phyloP scores from a whole-genome alignment of 1,140 invertebrate genomes.

The Epicauta chinensis region DNA sequence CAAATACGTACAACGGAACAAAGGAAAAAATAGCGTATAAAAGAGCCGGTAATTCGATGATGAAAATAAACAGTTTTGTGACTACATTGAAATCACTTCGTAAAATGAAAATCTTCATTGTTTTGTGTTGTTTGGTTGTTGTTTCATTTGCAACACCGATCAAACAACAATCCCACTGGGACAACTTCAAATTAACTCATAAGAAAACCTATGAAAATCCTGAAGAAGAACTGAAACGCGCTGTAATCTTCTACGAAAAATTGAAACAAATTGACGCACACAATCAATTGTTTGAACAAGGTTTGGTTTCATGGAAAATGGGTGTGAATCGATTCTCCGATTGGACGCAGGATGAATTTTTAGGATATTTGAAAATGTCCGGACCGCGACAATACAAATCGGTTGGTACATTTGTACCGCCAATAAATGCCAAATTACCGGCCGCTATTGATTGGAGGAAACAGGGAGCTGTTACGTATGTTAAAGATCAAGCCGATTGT shows the following conservation, averaged over 20 bases:
- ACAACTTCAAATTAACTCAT: constrained; percentile 2
- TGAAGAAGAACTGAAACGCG: not conserved
- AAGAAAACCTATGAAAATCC: not conserved
- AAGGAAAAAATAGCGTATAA: too few relatives aligned
- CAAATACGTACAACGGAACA: too few relatives aligned
- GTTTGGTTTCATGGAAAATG: not conserved
- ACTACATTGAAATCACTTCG: too few relatives aligned
- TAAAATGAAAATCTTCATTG: too few relatives aligned
- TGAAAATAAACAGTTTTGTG: too few relatives aligned
- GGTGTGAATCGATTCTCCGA: constrained; percentile 4
- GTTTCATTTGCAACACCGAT: too few relatives aligned
- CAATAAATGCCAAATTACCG: too few relatives aligned
- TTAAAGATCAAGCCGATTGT: constrained; percentile 4
- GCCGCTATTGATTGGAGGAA: constrained; percentile 1
- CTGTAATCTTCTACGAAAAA: constrained; percentile 3
- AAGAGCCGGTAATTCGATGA: too few relatives aligned
- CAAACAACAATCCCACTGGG: not conserved
- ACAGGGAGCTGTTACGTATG: constrained; percentile 1
- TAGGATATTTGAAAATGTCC: not conserved
- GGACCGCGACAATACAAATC: not conserved
- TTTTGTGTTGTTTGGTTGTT: too few relatives aligned
- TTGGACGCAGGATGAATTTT: not conserved
- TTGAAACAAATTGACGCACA: constrained; percentile 3
- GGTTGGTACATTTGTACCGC: too few relatives aligned
- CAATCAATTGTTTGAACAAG: constrained; percentile 3